Percentiles rank a stretch among this genome's conserved stretches.
Evolutionary conservation across 1,140 invertebrate species (phyloP).

Genomic region (Caenorhabditis elegans): WBcel235 BX284602.5:8600001-8600500

Average conservation of each 20-base stretch:
- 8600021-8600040: conserved; percentile 53
- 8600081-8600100: conserved; percentile 30
- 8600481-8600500: background rate
- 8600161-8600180: background rate
- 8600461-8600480: too few species aligned
- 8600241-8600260: background rate
- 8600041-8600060: conserved; percentile 49
- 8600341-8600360: background rate
- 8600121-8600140: conserved; percentile 34
- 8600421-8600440: background rate
- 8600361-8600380: conserved; percentile 11
- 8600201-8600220: background rate
- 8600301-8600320: background rate
- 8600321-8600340: conserved; percentile 22
- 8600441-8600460: background rate
- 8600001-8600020: conserved; percentile 54
- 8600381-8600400: conserved; percentile 26
- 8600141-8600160: background rate
- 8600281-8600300: background rate
- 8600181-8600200: conserved; percentile 7
- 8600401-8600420: conserved; percentile 24
- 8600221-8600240: background rate
- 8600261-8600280: background rate
- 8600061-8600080: conserved; percentile 12
- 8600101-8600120: background rate